A percentile compares a stretch with the other conserved stretches of the same genome.
Evolutionary conservation across 2,113 vertebrate species (phyloP).

Genomic region (Malaclemys terrapin): DNA sequence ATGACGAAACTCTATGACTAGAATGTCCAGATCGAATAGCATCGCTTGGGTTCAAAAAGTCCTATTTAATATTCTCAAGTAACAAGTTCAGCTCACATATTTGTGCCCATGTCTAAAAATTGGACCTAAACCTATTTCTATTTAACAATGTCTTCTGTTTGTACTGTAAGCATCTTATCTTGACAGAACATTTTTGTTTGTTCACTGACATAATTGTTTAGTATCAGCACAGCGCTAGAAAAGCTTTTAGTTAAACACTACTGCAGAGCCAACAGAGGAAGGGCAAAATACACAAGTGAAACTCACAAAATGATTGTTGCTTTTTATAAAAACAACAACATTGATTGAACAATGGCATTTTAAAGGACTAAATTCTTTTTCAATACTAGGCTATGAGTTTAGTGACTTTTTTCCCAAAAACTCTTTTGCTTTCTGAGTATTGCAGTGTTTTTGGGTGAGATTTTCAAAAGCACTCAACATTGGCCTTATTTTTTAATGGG

Average conservation of each 20-base stretch:
- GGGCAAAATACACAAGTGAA: background rate
- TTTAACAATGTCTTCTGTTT: slow-evolving; percentile 45
- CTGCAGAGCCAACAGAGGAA: slow-evolving; percentile 28
- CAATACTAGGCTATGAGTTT: background rate
- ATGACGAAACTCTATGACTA: too few species aligned
- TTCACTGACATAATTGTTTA: slow-evolving; percentile 33
- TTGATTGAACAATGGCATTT: background rate
- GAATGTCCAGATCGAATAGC: too few species aligned
- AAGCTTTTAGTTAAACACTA: slow-evolving; percentile 26
- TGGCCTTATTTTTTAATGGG: too few species aligned
- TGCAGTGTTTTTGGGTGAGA: background rate
- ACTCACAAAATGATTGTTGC: background rate
- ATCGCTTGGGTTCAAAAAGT: background rate
- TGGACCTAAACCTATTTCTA: background rate
- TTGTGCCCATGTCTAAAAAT: background rate
- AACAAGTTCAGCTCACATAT: background rate
- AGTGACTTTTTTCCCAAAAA: background rate
- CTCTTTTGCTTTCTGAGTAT: background rate
- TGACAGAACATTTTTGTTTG: slow-evolving; percentile 45
- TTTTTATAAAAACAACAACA: slow-evolving; percentile 15
- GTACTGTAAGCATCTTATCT: slow-evolving; percentile 32
- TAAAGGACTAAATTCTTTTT: background rate
- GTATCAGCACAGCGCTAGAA: background rate
- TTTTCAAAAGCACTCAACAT: background rate
- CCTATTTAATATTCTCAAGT: background rate